Percentiles rank a stretch among this genome's conserved stretches.
Conservation (phyloP, 1,140 invertebrate species). For the Bombus breviceps region DNA sequence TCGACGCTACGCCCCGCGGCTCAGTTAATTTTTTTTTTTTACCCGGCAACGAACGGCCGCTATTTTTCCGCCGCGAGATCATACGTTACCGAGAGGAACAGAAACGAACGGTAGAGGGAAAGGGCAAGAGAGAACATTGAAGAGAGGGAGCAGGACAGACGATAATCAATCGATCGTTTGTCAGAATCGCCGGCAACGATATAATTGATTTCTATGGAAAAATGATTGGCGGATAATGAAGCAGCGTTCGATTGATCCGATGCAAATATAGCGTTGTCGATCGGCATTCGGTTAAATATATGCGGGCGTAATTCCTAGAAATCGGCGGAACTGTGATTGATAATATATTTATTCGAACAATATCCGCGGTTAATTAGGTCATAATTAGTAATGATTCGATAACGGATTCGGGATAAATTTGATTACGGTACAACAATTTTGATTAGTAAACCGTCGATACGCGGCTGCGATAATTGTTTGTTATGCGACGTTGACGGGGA, state of each 20-base stretch:
- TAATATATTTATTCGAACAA: constrained; percentile 1
- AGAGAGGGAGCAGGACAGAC: neutral
- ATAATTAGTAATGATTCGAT: constrained; percentile 29
- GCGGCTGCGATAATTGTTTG: neutral
- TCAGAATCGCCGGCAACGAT: constrained; percentile 15
- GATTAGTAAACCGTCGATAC: neutral
- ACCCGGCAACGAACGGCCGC: constrained; percentile 15
- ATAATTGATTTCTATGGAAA: constrained; percentile 46
- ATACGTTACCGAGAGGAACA: constrained; percentile 33
- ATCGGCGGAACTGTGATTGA: neutral
- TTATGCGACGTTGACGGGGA: neutral
- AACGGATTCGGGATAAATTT: constrained; percentile 5
- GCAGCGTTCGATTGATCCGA: neutral
- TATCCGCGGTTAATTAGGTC: constrained; percentile 29
- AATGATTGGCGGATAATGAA: constrained; percentile 39
- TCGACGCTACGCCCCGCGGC: constrained; percentile 30
- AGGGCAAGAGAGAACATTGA: no score
- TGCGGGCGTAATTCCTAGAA: neutral
- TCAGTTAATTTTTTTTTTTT: constrained; percentile 54
- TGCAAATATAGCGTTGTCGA: neutral
- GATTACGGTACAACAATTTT: constrained; percentile 9
- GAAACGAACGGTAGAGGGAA: neutral
- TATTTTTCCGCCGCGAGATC: constrained; percentile 54
- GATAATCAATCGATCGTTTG: constrained; percentile 62
- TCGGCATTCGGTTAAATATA: neutral